phyloP scores from a whole-genome alignment of 2,888 invertebrate genomes.

The Xestia rhomboidea region DNA sequence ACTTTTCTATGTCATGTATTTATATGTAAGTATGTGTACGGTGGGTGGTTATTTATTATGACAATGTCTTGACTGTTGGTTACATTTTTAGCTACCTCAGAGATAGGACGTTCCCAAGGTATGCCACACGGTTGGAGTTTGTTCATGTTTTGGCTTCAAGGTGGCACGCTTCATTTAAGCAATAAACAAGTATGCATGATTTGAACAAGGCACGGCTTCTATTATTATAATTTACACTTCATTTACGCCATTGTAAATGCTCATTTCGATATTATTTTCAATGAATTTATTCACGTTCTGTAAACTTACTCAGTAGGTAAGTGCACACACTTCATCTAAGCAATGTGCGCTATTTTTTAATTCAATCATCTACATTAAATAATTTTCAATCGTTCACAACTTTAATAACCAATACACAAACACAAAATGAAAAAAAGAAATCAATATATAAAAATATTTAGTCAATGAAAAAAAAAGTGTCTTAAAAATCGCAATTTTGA shows the following conservation, averaged over 20 bases:
- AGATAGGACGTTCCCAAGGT: conserved; percentile 98
- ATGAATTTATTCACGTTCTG: conserved; percentile 5
- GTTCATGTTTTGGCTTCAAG: conserved; percentile 84
- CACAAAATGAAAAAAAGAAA: not conserved
- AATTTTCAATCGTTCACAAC: not conserved
- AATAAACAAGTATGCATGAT: conserved; percentile 81
- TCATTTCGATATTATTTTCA: conserved; percentile 28
- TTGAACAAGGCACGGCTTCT: conserved; percentile 86
- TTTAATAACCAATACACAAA: not conserved
- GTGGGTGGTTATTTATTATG: conserved; percentile 52
- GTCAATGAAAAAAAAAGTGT: not conserved
- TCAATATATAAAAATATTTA: too few species aligned
- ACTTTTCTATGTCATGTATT: conserved; percentile 64
- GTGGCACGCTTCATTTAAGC: conserved; percentile 85
- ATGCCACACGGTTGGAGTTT: conserved; percentile 87
- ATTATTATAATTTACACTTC: conserved; percentile 46
- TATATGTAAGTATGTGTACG: conserved; percentile 54
- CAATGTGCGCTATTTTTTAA: conserved; percentile 2
- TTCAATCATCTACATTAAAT: not conserved
- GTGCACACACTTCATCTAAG: conserved; percentile 10
- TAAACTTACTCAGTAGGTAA: not conserved
- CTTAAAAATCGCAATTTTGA: not conserved
- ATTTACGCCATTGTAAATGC: conserved; percentile 44
- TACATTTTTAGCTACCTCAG: conserved; percentile 94
- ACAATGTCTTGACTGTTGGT: conserved; percentile 72